These are phyloP conservation scores for Ailuropoda melanoleuca DNA, from an alignment of 2,113 vertebrate genomes.

Conservation along the genomic window DNA sequence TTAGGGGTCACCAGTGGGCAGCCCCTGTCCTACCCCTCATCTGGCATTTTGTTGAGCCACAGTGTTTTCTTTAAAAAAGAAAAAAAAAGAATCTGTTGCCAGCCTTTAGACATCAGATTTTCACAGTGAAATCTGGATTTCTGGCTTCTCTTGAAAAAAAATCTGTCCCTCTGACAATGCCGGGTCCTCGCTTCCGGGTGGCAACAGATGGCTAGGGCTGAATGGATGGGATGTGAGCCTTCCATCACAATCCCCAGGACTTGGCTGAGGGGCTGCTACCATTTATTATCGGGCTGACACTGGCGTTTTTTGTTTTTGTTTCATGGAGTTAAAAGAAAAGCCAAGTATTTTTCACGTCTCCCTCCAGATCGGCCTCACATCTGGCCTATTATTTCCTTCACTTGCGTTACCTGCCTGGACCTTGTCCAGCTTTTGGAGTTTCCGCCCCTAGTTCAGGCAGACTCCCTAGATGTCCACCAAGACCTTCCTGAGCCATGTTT, in stretches of 20 bases:
- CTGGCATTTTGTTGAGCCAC: not conserved
- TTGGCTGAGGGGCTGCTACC: not conserved
- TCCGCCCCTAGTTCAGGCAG: not conserved
- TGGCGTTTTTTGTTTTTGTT: not conserved
- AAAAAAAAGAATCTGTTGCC: not conserved
- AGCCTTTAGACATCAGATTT: constrained; percentile 55
- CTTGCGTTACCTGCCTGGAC: not conserved
- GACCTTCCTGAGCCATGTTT: not conserved
- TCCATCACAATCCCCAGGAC: not conserved
- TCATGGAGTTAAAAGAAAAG: not conserved
- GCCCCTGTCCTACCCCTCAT: not conserved
- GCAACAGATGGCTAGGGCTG: constrained; percentile 40
- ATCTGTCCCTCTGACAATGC: not conserved
- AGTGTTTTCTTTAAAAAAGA: not conserved
- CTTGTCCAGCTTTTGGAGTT: not conserved
- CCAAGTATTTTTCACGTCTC: not conserved
- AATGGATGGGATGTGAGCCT: not conserved
- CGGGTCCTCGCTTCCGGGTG: not conserved
- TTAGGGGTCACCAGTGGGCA: not conserved
- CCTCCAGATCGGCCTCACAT: not conserved
- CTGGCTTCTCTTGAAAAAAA: constrained; percentile 51
- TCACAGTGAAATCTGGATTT: constrained; percentile 2
- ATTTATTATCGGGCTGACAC: not conserved
- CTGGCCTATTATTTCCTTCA: not conserved
- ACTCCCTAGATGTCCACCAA: not conserved